Evolutionary conservation across 2,797 vertebrate species (phyloP), one percentile per base, ranked within the genome.

Genomic region (Antrozous pallidus): DNA sequence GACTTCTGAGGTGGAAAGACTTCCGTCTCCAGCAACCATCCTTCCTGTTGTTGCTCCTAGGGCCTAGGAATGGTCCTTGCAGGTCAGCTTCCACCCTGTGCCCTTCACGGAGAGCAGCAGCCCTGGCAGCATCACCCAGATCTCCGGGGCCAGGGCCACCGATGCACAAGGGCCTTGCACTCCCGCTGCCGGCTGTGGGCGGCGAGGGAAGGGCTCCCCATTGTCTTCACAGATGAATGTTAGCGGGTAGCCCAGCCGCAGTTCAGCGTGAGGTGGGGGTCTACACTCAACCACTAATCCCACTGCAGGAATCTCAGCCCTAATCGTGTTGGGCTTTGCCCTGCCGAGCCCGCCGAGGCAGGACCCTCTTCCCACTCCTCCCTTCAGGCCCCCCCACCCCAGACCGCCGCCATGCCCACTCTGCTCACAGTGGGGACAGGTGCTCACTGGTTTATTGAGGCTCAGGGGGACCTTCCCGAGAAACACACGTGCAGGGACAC

Each of bases 391-490:
- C 47, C 20, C 45, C 45, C 45, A 40, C 38, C 22, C 0, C 11
- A n/a, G 49, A 13, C 70, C 54, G 56, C 73, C 33, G 51, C 4
- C 1, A 22, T 33, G 71, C 67, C 86, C 33, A 20, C 33, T 92
- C 18, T 36, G 42, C 69, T 87, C 74, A 65, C 78, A 83, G 26
- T 26, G 56, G 51, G 51, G 45, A 79, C 3, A 93, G n/a, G 75
- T 75, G 74, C 84, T 93, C 71, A 94, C 93, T 95, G 91, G 36
- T 97, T 97, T 97, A 97, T 97, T 97, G 93, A 94, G 74, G 92
- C 70, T n/a, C 12, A 20, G 89, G 91, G 65, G 90, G 77, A 73
- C 49, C 54, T 88, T 96, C 78, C 84, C 77, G 71, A 61, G 74
- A n/a, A n/a, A 95, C 70, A 85, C 73, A 56, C 89, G 80, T 93